Evolutionary conservation across 1,140 invertebrate genomes (phyloP).

Genomic region (Drosophila nigromelanica): DNA sequence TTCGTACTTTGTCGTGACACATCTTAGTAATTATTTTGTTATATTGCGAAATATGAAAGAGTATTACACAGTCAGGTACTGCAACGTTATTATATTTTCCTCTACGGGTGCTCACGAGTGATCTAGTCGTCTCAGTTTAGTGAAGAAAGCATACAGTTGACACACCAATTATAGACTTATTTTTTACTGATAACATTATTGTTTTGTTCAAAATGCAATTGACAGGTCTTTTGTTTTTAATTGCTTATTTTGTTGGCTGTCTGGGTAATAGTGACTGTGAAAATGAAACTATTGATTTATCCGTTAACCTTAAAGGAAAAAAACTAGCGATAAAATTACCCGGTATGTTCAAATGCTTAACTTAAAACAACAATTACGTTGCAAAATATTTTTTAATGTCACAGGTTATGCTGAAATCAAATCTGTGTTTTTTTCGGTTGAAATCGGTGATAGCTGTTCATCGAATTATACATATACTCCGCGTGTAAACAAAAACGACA

Average conservation of each 20-base stretch:
- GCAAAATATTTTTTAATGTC: background rate
- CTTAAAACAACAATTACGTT: background rate
- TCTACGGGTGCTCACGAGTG: too few species aligned
- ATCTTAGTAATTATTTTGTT: too few species aligned
- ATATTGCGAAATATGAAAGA: too few species aligned
- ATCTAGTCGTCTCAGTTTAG: too few species aligned
- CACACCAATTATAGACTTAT: too few species aligned
- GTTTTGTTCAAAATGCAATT: background rate
- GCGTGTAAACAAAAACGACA: background rate
- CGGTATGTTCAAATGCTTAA: background rate
- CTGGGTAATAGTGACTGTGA: background rate
- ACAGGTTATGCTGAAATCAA: constrained; percentile 20
- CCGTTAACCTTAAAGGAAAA: background rate
- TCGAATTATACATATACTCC: background rate
- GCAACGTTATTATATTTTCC: too few species aligned
- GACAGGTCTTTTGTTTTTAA: background rate
- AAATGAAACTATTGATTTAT: background rate
- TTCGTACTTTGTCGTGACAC: too few species aligned
- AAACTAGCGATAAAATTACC: background rate
- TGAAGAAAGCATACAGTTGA: too few species aligned
- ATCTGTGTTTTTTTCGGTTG: constrained; percentile 17
- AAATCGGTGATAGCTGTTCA: background rate
- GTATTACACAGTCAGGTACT: too few species aligned
- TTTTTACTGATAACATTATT: too few species aligned
- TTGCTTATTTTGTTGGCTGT: background rate